These are phyloP conservation scores for Lycodopsis pacificus DNA, from an alignment of 2,797 vertebrate species.

Conservation along the genomic window DNA sequence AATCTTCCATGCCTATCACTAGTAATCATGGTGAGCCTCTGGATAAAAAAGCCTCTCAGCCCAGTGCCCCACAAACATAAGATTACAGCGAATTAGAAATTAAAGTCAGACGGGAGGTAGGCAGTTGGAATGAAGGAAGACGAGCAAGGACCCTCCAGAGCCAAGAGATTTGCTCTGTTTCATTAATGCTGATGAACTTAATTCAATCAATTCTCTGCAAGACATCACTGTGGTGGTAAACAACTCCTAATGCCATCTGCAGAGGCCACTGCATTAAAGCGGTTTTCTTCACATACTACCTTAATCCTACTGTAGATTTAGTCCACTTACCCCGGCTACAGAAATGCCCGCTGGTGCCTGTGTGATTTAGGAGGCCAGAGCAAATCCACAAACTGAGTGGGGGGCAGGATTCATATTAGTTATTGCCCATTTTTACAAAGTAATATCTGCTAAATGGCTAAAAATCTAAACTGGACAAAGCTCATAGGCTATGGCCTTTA, in stretches of 20 bases:
- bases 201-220: slow-evolving; percentile 72
- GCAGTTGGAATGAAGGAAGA: slow-evolving; percentile 39
- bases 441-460: slow-evolving; percentile 1
- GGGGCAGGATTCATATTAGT: slow-evolving; percentile 15
- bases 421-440: slow-evolving; percentile 1
- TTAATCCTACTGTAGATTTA: slow-evolving; percentile 69
- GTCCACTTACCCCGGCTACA: slow-evolving; percentile 40
- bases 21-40: slow-evolving; percentile 62
- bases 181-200: slow-evolving; percentile 75
- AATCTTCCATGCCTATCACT: slow-evolving; percentile 68
- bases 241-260: slow-evolving; percentile 71
- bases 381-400: slow-evolving; percentile 32
- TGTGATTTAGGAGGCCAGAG: slow-evolving; percentile 53
- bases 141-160: slow-evolving; percentile 35
- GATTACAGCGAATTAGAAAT: slow-evolving; percentile 72
- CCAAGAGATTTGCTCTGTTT: slow-evolving; percentile 61
- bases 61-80: slow-evolving; percentile 56
- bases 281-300: slow-evolving; percentile 57
- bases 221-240: slow-evolving; percentile 68
- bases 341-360: slow-evolving; percentile 33
- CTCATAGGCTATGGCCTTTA: slow-evolving; percentile 6
- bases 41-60: slow-evolving; percentile 64
- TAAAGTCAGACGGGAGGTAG: slow-evolving; percentile 51
- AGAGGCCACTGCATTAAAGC: slow-evolving; percentile 59
- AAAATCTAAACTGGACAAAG: slow-evolving; percentile 24